Conservation (phyloP, 2,888 invertebrate species). For the Volucella inflata region DNA sequence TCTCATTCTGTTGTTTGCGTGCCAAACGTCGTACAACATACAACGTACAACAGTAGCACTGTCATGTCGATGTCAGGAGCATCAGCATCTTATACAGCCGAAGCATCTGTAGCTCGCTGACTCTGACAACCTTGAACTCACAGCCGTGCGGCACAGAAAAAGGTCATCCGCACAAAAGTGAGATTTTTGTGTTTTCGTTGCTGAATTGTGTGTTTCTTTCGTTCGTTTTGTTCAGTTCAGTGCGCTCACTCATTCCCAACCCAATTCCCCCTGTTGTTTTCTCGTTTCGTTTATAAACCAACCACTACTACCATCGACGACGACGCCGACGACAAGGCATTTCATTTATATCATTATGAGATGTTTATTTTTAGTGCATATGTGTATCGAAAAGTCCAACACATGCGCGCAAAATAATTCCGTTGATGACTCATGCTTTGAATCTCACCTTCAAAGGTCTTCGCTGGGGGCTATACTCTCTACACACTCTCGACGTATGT, state of each 20-base stretch:
- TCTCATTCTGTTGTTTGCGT: no score
- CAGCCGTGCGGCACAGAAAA: slow-evolving; percentile 66
- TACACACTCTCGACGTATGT: slow-evolving; percentile 8
- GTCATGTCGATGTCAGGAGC: slow-evolving; percentile 1
- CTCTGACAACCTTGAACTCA: slow-evolving; percentile 73
- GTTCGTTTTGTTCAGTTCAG: slow-evolving; percentile 27
- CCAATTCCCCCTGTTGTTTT: slow-evolving; percentile 8
- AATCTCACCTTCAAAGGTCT: slow-evolving; percentile 76
- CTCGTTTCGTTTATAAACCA: slow-evolving; percentile 10
- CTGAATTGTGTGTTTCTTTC: slow-evolving; percentile 24
- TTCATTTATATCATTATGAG: slow-evolving; percentile 64
- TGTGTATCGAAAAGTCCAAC: slow-evolving; percentile 55
- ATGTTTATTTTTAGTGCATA: slow-evolving; percentile 73
- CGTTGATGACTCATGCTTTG: slow-evolving; percentile 71
- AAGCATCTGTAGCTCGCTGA: slow-evolving; percentile 63
- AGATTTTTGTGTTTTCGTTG: slow-evolving; percentile 62
- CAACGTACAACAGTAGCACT: slow-evolving; percentile 44
- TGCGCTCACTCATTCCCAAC: not conserved
- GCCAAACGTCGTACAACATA: not conserved
- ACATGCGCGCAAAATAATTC: slow-evolving; percentile 74
- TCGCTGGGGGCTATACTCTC: slow-evolving; percentile 38
- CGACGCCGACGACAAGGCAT: slow-evolving; percentile 57
- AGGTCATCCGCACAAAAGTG: slow-evolving; percentile 73
- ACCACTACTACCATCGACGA: slow-evolving; percentile 24
- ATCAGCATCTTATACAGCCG: no score